Conservation (phyloP, 1,140 invertebrate genomes). For the Aphaenogaster ashmeadi region DNA sequence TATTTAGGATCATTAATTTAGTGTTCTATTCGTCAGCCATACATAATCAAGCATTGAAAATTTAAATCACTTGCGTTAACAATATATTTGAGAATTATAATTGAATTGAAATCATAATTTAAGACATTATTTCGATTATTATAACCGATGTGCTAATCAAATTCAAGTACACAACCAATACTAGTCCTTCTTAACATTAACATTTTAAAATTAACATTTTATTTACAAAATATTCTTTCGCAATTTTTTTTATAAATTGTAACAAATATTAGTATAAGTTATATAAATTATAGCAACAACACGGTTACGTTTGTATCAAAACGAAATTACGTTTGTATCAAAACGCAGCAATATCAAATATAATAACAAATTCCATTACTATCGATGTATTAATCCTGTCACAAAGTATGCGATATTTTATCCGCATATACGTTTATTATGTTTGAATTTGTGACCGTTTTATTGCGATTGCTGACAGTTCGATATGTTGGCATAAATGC, state of each 20-base stretch:
- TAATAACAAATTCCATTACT: not conserved
- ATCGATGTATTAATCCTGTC: not conserved
- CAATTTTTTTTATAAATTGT: not conserved
- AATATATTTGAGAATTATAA: not conserved
- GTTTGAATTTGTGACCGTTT: not conserved
- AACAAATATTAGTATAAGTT: conserved; percentile 6
- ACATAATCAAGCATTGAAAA: not conserved
- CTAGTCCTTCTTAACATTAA: not conserved
- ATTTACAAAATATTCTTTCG: not conserved
- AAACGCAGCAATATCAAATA: not conserved
- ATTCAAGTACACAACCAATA: not conserved
- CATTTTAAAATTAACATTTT: not conserved
- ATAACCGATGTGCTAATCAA: not conserved
- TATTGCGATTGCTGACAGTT: not conserved
- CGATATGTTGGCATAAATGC: not conserved
- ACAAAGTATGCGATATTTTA: not conserved
- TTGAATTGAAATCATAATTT: not conserved
- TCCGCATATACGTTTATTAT: not conserved
- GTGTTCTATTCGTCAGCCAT: not conserved
- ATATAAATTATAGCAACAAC: not conserved
- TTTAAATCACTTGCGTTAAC: not conserved
- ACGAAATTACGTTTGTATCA: not conserved
- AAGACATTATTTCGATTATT: not conserved
- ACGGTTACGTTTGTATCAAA: not conserved
- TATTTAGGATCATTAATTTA: not conserved